Base-by-base conservation (phyloP, 2,888 invertebrate genomes). In the Nomada ruficornis region DNA sequence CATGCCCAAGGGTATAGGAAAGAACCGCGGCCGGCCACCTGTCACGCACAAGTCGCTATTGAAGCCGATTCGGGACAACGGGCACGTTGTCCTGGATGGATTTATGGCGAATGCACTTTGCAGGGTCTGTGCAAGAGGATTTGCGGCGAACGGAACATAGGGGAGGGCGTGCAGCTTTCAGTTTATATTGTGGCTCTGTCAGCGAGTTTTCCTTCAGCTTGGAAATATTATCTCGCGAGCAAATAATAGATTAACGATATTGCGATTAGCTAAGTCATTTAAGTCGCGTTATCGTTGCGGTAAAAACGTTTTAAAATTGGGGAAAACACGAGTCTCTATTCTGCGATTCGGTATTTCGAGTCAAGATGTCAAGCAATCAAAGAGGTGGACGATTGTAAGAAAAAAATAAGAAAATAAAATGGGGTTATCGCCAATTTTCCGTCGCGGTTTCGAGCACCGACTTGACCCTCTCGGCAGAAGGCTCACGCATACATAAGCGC, bases 401-500 rank as follows among this genome's bases (percentile, higher is more conserved):
- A 36, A 18, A 11, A 2, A 11, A 5, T 20, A 18, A 65, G 70
- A 63, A 65, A 67, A 70, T 11, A 59, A 70, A 75, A 74, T 62
- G 70, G 65, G 67, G 69, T 74, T 69, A 82, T 69, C 65, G 70
- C 15, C 11, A 69, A 80, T 70, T 82, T 80, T 80, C 80, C 80
- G 72, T 55, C 80, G 72, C 72, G 81, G 73, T 80, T 73, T 80
- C 54, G 11, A 54, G 55, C 52, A 62, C 26, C 67, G 62, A 50
- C n/a, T 55, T 64, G 63, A 52, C 52, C 68, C 55, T 23, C 18
- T 50, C 50, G 42, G 60, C 26, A n/a, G 23, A 63, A 20, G 42
- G 36, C n/a, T 36, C 23, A 36, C n/a, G 55, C 62, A n/a, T 36
- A 9, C 52, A 50, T 15, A 18, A 10, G n/a, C 36, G 54, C 47